Evolutionary conservation across 2,113 vertebrate genomes (phyloP).

Genomic region (Orientallactaga bullata): DNA sequence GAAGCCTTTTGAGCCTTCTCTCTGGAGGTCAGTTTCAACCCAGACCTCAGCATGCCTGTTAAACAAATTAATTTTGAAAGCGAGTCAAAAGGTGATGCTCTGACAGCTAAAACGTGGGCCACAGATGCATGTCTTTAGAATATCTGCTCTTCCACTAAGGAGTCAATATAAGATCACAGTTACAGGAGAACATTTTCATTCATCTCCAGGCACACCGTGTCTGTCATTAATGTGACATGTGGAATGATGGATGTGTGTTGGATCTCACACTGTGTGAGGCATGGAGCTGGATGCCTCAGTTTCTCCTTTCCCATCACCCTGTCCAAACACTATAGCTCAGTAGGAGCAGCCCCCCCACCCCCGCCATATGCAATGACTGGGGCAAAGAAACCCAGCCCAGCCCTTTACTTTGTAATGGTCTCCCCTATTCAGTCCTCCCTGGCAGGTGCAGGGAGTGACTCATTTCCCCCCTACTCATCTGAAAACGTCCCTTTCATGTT

Average conservation of each 20-base stretch:
- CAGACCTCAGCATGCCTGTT: too few species aligned
- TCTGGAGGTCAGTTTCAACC: too few species aligned
- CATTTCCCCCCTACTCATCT: conserved; percentile 63
- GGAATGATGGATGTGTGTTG: background rate
- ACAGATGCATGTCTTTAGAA: too few species aligned
- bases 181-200: background rate
- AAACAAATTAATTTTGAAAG: too few species aligned
- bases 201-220: background rate
- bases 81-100: too few species aligned
- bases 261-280: background rate
- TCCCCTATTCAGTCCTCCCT: conserved; percentile 55
- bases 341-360: background rate
- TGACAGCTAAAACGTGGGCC: too few species aligned
- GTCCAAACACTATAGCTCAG: background rate
- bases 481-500: conserved; percentile 82
- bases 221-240: background rate
- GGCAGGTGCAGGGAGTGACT: conserved; percentile 81
- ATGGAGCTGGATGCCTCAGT: background rate
- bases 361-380: background rate
- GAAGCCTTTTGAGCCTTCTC: too few species aligned
- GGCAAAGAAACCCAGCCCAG: conserved; percentile 30
- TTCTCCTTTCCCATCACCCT: background rate
- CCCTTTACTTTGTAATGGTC: conserved; percentile 46
- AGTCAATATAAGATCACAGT: too few species aligned
- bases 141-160: too few species aligned